A percentile compares a stretch with the other conserved stretches of the same genome.
Evolutionary conservation across 2,113 vertebrate species (phyloP).

Genomic region (Egretta garzetta): DNA sequence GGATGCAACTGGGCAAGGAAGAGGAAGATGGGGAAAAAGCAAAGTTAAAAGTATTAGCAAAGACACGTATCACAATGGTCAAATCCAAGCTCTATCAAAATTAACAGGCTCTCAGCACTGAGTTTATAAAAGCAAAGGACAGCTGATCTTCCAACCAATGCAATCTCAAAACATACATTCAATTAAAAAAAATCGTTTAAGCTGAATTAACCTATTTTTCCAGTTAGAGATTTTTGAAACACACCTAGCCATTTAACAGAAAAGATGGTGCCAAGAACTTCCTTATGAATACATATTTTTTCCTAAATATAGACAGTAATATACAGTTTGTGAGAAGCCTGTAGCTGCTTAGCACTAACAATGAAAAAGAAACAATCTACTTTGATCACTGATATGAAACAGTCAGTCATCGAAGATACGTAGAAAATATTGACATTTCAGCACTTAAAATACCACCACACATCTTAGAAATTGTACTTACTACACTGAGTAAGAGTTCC

Average conservation of each 20-base stretch:
- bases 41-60: neutral
- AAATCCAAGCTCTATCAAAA: neutral
- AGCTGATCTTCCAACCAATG: neutral
- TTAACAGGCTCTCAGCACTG: neutral
- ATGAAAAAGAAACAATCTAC: neutral
- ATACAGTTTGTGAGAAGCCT: neutral
- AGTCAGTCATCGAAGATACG: neutral
- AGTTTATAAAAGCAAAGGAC: neutral
- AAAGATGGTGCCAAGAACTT: neutral
- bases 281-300: neutral
- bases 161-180: neutral
- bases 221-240: neutral
- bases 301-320: neutral
- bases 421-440: neutral
- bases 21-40: neutral
- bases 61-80: accelerated
- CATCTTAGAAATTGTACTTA: neutral
- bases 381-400: neutral
- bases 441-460: neutral
- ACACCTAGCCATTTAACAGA: neutral
- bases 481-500: neutral
- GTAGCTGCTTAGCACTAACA: neutral
- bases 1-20: neutral
- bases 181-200: neutral
- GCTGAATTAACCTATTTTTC: neutral